These are phyloP conservation scores for Cistogaster globosa DNA, from an alignment of 2,888 invertebrate genomes.

Conservation along the genomic window DNA sequence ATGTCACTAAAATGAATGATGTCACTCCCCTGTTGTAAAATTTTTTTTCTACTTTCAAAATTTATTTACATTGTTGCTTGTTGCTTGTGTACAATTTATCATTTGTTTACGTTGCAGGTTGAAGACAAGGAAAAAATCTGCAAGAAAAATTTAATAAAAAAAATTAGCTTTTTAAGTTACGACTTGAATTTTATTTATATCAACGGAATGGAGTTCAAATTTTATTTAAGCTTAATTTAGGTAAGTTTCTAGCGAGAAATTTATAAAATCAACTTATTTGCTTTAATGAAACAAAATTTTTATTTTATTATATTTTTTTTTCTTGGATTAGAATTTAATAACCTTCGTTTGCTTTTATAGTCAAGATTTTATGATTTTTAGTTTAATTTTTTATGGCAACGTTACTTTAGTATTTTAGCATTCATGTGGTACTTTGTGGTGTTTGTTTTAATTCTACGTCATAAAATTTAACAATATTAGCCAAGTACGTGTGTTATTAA, in stretches of 20 bases:
- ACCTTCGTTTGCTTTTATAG: too few species aligned
- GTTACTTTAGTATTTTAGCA: not conserved
- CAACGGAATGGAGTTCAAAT: not conserved
- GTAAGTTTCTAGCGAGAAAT: too few species aligned
- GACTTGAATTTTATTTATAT: not conserved
- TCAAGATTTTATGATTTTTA: not conserved
- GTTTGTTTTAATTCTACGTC: constrained; percentile 6
- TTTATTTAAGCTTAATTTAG: too few species aligned
- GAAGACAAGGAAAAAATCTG: constrained; percentile 12
- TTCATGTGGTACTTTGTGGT: not conserved
- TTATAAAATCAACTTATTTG: not conserved
- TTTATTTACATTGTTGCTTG: constrained; percentile 63
- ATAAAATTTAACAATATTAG: constrained; percentile 51
- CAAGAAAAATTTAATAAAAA: constrained; percentile 12
- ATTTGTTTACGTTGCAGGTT: constrained; percentile 18
- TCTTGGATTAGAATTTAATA: too few species aligned
- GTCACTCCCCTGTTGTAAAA: constrained; percentile 63
- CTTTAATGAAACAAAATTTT: not conserved
- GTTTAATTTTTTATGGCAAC: not conserved
- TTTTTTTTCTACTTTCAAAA: constrained; percentile 19
- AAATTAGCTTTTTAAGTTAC: not conserved
- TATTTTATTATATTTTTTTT: too few species aligned
- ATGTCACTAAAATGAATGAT: constrained; percentile 64
- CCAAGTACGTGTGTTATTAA: constrained; percentile 38
- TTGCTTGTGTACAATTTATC: constrained; percentile 50